These are phyloP conservation scores for Labeo catla DNA, from an alignment of 2,113 vertebrate genomes.

Conservation along the genomic window DNA sequence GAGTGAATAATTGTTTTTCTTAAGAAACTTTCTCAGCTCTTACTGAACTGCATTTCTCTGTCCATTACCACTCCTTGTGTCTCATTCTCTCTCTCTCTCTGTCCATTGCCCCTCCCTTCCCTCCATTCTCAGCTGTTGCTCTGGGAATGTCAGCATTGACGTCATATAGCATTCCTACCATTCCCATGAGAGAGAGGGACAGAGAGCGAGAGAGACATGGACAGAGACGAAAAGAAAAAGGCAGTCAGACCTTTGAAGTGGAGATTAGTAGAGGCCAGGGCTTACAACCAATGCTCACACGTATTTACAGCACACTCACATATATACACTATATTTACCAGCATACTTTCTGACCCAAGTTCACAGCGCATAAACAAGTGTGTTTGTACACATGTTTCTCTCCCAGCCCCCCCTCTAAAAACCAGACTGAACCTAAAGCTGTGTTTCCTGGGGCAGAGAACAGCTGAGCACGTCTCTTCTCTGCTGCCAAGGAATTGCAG, in stretches of 20 bases:
- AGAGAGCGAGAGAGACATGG: conserved; percentile 39
- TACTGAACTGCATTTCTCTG: neutral
- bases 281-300: conserved; percentile 45
- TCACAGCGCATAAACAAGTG: conserved; percentile 3
- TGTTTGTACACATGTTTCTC: conserved; percentile 14
- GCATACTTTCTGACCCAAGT: neutral
- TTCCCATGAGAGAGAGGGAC: conserved; percentile 65
- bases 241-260: conserved; percentile 33
- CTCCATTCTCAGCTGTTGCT: conserved; percentile 77
- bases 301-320: conserved; percentile 22
- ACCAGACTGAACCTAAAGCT: conserved; percentile 31
- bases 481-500: conserved; percentile 35
- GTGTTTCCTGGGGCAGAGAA: conserved; percentile 35
- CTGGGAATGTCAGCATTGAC: conserved; percentile 81
- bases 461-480: conserved; percentile 41
- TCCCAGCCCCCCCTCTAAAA: neutral
- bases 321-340: conserved; percentile 15
- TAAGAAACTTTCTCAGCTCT: neutral
- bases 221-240: conserved; percentile 19
- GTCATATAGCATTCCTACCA: conserved; percentile 78
- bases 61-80: neutral
- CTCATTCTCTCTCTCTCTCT: neutral
- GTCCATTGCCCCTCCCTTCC: conserved; percentile 34
- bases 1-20: neutral
- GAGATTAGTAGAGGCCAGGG: conserved; percentile 64